Base-by-base conservation (phyloP, 2,888 invertebrate genomes). In the Dynastes grantii region DNA sequence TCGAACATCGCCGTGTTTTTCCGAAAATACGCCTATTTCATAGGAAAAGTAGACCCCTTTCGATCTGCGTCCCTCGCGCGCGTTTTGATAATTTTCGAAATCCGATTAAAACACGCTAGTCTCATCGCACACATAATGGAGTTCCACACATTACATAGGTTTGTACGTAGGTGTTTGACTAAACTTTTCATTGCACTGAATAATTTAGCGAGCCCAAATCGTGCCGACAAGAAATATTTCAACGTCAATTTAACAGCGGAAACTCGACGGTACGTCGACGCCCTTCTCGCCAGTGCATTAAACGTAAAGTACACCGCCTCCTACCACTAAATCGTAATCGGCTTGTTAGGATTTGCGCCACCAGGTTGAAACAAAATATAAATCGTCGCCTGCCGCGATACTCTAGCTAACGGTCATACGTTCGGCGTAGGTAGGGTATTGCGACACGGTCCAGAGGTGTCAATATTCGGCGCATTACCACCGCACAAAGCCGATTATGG, bases 391-490 rank as follows among this genome's bases (percentile, higher is more conserved):
- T 61, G 61, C 9, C 61, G 27, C 6, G 37, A 3, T 37, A 6
- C 22, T 22, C 6, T 37, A 37, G 37, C 6, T 22, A 37, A 45
- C 45, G 45, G 45, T 45, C 45, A 45, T 45, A 45, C 45, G 11
- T 11, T 45, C 45, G 11, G 11, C 45, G 45, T 45, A 45, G 45
- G 45, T 45, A 45, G 8, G 9, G 45, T 45, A 45, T 45, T 8
- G 45, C 67, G 22, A 11, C 67, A 16, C 6, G 45, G 45, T 45
- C 67, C 13, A 22, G n/a, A 49, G 67, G 67, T 45, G 67, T 67
- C 67, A 67, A 67, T 67, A 67, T 67, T 67, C 67, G 45, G 16
- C 49, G 67, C 49, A 67, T 67, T 67, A 67, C 40, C 45, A 22
- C 45, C 22, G 45, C 67, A 67, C 67, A 45, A 67, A 67, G 67